These are phyloP conservation scores for Diplolepis rosae DNA, from an alignment of 2,888 invertebrate genomes.

Conservation along the genomic window DNA sequence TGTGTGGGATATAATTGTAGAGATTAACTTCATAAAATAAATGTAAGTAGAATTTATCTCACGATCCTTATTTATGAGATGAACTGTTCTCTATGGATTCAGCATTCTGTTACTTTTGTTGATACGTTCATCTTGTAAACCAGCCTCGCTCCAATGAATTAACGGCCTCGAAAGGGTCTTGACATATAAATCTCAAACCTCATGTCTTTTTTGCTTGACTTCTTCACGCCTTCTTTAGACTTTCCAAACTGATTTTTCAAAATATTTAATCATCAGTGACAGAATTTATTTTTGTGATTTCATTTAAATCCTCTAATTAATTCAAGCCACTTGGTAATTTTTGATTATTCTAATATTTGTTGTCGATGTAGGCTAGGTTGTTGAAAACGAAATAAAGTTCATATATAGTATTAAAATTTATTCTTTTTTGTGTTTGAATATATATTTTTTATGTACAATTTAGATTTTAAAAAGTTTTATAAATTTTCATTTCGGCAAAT, in stretches of 20 bases:
- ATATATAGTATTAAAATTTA: too few species aligned
- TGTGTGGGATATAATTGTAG: not conserved
- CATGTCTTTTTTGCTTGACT: not conserved
- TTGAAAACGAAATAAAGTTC: too few species aligned
- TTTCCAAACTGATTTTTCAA: not conserved
- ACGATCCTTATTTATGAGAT: not conserved
- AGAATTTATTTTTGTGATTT: too few species aligned
- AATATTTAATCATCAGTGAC: not conserved
- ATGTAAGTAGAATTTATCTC: not conserved
- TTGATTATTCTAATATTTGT: too few species aligned
- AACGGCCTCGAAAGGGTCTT: not conserved
- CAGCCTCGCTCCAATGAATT: not conserved
- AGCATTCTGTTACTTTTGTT: not conserved
- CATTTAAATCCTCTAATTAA: too few species aligned
- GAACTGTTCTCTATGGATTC: not conserved
- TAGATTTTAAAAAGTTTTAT: too few species aligned
- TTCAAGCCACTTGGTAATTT: too few species aligned
- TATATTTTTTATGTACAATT: too few species aligned
- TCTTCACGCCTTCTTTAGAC: not conserved
- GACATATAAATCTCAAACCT: constrained; percentile 11
- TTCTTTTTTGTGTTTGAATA: too few species aligned
- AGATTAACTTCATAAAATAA: not conserved
- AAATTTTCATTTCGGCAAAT: too few species aligned
- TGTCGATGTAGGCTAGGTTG: too few species aligned
- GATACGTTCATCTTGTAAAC: not conserved